Base-by-base conservation (phyloP, 2,797 vertebrate genomes). In the Anniella stebbinsi region DNA sequence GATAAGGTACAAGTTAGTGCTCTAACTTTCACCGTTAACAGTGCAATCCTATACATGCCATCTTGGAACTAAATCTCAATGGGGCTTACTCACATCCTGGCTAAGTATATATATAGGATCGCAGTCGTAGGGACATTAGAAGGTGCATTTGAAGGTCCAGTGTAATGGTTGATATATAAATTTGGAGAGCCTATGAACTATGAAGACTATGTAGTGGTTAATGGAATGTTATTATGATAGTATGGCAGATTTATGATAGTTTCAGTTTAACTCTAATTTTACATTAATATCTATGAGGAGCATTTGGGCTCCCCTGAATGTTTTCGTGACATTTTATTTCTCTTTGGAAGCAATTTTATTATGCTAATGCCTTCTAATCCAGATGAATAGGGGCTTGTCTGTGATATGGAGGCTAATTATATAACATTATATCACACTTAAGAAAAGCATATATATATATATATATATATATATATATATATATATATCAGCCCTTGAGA, bases 381-480 rank as follows among this genome's bases (percentile, higher is more conserved):
- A 94, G 93, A 96, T 95, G 94, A 96, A 94, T 95, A 94, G 73
- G 30, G 28, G 84, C 94, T 95, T 33, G 73, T 91, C 1, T 95
- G 87, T 94, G 87, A 95, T 94, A 76, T 93, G 60, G 67, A 95
- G 75, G 90, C 83, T 93, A 94, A 92, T 95, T 96, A 93, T 88
- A 89, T 81, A 60, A 57, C 90, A 12, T 89, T 95, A 91, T 69
- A 96, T 90, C 89, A 87, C 94, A 93, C 91, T 95, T 93, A 96
- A 90, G 86, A 93, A 90, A 93, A 93, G 94, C 81, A 95, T 92
- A 94, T 93, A 90, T 70, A 21, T n/a, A 86, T 60, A 36, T n/a
- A n/a, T n/a, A n/a, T n/a, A n/a, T n/a, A n/a, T n/a, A n/a, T n/a
- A n/a, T n/a, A n/a, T n/a, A n/a, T n/a, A n/a, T n/a, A n/a, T n/a